Conservation (phyloP, 2,113 vertebrate species). For the Rhynchomys soricoides region DNA sequence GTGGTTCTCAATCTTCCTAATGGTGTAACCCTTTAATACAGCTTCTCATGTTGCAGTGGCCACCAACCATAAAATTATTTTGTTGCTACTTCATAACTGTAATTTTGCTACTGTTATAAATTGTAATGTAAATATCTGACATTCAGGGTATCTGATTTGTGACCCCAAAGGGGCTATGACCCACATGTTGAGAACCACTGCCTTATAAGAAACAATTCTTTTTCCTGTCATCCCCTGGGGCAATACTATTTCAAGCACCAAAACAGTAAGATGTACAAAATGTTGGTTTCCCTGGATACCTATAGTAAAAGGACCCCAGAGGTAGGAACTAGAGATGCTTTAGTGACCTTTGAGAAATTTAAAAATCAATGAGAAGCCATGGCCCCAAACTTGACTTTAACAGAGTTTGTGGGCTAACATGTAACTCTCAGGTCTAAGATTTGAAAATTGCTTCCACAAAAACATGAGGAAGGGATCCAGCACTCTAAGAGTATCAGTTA, state of each 20-base stretch:
- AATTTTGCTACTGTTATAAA: neutral
- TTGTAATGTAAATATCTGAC: neutral
- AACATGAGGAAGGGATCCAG: neutral
- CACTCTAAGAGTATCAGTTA: neutral
- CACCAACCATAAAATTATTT: neutral
- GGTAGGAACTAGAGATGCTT: neutral
- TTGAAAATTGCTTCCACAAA: neutral
- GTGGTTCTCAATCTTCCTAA: neutral
- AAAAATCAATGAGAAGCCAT: neutral
- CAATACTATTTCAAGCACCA: neutral
- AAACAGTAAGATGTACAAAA: neutral
- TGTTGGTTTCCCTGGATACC: rapidly evolving
- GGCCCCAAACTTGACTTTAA: neutral
- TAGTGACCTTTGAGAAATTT: neutral
- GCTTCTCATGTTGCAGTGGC: neutral
- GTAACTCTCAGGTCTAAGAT: neutral
- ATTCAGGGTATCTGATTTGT: neutral
- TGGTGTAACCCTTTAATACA: neutral
- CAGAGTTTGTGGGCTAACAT: neutral
- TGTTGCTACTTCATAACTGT: neutral
- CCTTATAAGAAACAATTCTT: neutral
- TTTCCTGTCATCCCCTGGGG: no score
- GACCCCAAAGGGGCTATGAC: neutral
- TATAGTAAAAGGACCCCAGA: neutral
- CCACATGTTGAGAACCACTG: neutral